Conservation (phyloP, 2,888 invertebrate species). For the Scaptomyza tumidula region DNA sequence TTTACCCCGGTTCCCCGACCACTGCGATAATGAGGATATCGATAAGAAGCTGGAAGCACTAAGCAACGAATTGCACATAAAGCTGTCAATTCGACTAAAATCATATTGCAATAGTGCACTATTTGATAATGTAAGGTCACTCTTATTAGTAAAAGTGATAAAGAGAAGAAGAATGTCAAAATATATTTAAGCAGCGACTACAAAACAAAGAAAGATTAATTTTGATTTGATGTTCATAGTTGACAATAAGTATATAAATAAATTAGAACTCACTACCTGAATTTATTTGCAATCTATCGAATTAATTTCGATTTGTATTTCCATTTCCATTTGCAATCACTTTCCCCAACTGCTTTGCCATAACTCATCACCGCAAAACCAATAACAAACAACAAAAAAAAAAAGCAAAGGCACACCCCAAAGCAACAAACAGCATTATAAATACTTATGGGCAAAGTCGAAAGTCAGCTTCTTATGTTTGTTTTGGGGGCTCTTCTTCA, state of each 20-base stretch:
- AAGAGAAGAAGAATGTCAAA: no score
- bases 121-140: background rate
- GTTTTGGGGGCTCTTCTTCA: background rate
- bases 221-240: no score
- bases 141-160: no score
- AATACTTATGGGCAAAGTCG: conserved; percentile 41
- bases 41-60: background rate
- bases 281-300: background rate
- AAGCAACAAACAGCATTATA: conserved; percentile 20
- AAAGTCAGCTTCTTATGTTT: conserved; percentile 43
- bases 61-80: background rate
- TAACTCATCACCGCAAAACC: conserved; percentile 26
- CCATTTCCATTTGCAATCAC: conserved; percentile 22
- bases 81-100: background rate
- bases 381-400: no score
- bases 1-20: no score
- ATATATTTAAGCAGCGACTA: no score
- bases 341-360: conserved; percentile 1
- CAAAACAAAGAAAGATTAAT: no score
- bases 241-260: no score
- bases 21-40: background rate
- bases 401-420: conserved; percentile 4
- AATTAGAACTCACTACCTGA: no score
- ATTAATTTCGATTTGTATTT: conserved; percentile 16
- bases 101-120: background rate